Evolutionary conservation across 1,140 invertebrate genomes (phyloP), one percentile per base, ranked within the genome.

Genomic region (Magallana gigas): DNA sequence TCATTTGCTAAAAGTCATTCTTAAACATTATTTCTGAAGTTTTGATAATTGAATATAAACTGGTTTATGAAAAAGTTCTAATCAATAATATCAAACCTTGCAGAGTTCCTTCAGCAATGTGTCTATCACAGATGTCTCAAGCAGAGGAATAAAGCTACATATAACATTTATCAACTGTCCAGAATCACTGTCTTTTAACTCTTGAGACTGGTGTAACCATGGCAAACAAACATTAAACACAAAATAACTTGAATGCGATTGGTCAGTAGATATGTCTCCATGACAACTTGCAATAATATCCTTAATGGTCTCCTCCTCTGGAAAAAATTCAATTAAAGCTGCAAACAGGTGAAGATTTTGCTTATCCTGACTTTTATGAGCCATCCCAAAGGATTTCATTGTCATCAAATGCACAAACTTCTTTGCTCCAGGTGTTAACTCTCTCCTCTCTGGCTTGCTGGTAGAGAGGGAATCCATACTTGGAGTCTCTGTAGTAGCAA

Each of bases 171-270:
- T 80, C 9, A 91, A 18, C 36, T 90, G 89, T 71, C 57, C 85
- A 57, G 86, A 81, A 82, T 90, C 88, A 76, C 57, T 14, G 18
- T 57, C 56, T 85, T 82, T 64, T 87, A 57, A 23, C 80, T 85
- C 60, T 23, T 90, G 85, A 23, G 88, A 62, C 64, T 91, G 85
- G 36, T 90, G 71, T 81, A 91, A 68, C 91, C 91, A 91, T 62
- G 91, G 91, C 57, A 91, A 83, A 91, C 90, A 91, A 29, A 91
- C 89, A 64, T 90, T 83, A 86, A 91, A 91, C 58, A 91, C 90
- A 90, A 91, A 91, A 64, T 91, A 91, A 76, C 87, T 84, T 59
- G 91, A 90, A 36, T 87, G 86, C 68, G 90, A 87, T 80, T 90
- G 86, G 23, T 88, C 80, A 18, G 81, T 88, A 16, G n/a, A 62